Evolutionary conservation across 1,140 invertebrate genomes (phyloP), one percentile per base, ranked within the genome.

Genomic region (Ceratoteleas bidentatus): DNA sequence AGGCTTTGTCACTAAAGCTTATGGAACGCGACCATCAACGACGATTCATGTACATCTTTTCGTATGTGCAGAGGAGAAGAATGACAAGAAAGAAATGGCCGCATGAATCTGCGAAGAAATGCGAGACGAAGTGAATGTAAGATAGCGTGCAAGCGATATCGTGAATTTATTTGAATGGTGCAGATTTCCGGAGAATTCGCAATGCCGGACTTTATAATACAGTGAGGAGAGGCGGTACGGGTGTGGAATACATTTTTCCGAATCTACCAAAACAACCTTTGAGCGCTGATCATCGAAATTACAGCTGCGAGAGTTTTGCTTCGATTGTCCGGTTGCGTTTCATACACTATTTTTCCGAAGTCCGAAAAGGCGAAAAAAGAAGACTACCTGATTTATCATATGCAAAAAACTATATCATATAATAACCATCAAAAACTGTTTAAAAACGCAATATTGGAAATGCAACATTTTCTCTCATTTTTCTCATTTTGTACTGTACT

Each of bases 11-110:
- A 85, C 87, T 87, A 88, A 89, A 89, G 82, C 78, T 87, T 83
- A 76, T 81, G 79, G 81, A 88, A 87, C 85, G 81, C 84, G 81
- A 87, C 82, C 85, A 85, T 87, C 86, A 85, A 84, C 79, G 87
- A 86, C 86, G 85, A 89, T 88, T 90, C 87, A 88, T 88, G 80
- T 82, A 89, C 85, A 87, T 88, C 84, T 88, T 89, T 88, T 84
- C 81, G 64, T 70, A 82, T 82, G 64, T 75, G 81, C 84, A 57
- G 83, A 84, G 9, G 69, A 83, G 77, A 86, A 85, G 87, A 69
- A 84, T 80, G 87, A 84, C 61, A 88, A 88, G 87, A 87, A 87
- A 88, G 87, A 77, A 80, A 88, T 84, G 75, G 73, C 76, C 84
- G 88, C 76, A 86, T 75, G 85, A 85, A 77, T 87, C 84, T 84